Evolutionary conservation across 2,113 vertebrate species (phyloP), one percentile per base, ranked within the genome.

Genomic region (Tinamus guttatus): DNA sequence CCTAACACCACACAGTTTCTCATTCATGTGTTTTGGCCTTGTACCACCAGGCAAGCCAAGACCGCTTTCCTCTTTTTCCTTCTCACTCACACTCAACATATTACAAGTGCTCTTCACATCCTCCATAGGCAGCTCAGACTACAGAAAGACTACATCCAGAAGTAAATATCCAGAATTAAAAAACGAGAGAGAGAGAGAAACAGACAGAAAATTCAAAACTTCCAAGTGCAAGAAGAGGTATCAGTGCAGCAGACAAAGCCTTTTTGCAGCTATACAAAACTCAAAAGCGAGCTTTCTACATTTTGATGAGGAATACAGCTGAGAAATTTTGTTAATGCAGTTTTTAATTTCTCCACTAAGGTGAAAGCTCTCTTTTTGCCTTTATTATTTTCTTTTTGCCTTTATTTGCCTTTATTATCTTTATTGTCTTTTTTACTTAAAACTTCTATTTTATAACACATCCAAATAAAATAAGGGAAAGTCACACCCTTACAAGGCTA

Each of bases 391-490:
- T 43, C 43, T 43, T 43, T 43, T 43, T 43, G 15, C 43, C 45
- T 84, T 27, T 21, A 71, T 68, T 85, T 41, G 28, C 27, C 0
- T 24, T 49, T 49, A 22, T 11, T 49, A 24, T 49, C 49, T 49
- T 22, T 49, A 22, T 49, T 49, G 49, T 21, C 49, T 49, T 45
- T 87, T 89, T 91, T 80, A n/a, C 70, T 89, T 92, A 85, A 95
- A 65, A 19, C 54, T 82, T 81, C 49, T 93, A 6, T 56, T 94
- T 74, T 93, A 24, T 79, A 73, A 85, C 58, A 38, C 54, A 89
- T 94, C 54, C 54, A 91, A 54, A 74, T 94, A 88, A 89, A 65
- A 41, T 28, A 30, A 11, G 63, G 91, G 56, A 91, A 79, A 36
- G 36, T 70, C 59, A 87, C 89, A 85, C 40, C 62, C 52, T 91